Conservation (phyloP, 2,888 invertebrate species). For the Cinara cedri region DNA sequence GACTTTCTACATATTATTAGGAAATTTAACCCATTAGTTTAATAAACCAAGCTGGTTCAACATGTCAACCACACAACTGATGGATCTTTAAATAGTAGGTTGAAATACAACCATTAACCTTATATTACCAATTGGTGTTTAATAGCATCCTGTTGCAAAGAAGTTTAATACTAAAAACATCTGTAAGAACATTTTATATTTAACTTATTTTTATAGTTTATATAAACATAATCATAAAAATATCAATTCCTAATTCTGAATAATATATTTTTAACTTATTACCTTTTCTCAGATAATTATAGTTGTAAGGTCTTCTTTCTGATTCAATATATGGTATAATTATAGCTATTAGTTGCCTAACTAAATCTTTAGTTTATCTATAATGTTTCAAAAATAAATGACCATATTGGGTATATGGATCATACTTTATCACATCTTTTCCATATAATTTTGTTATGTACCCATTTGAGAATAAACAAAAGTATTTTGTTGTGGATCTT, state of each 20-base stretch:
- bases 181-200: neutral
- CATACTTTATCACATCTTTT: too few species aligned
- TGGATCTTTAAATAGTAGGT: neutral
- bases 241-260: neutral
- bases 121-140: constrained; percentile 6
- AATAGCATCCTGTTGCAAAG: constrained; percentile 8
- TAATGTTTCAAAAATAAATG: too few species aligned
- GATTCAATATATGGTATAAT: neutral
- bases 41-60: neutral
- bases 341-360: neutral
- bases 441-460: too few species aligned
- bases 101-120: constrained; percentile 3
- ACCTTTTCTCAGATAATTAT: neutral
- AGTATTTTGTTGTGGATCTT: too few species aligned
- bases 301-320: neutral
- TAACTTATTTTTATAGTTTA: neutral
- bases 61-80: constrained; percentile 14
- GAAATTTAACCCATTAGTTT: constrained; percentile 8
- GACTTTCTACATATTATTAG: constrained; percentile 1
- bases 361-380: neutral
- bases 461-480: too few species aligned
- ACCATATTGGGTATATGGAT: too few species aligned
- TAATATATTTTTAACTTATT: neutral
- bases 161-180: constrained; percentile 18
- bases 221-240: neutral